A percentile compares a stretch with the other conserved stretches of the same genome.
These are phyloP conservation scores for Temnothorax nylanderi DNA, from an alignment of 1,140 invertebrate species.

Conservation along the genomic window DNA sequence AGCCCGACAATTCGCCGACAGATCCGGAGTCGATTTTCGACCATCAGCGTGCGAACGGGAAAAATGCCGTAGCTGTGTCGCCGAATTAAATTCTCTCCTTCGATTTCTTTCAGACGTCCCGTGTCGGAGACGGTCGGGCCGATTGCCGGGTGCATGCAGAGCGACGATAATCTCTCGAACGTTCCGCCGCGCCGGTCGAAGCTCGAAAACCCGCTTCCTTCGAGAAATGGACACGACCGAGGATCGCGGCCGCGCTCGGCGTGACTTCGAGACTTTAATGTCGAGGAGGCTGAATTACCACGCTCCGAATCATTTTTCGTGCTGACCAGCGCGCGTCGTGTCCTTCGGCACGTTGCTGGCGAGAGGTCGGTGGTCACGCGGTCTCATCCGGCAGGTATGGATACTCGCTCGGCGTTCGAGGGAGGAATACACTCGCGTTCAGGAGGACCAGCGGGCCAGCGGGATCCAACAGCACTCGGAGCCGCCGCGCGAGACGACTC, in stretches of 20 bases:
- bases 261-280: too few species aligned
- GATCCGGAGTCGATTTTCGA: not conserved
- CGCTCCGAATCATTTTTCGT: slow-evolving; percentile 48
- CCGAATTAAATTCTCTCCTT: not conserved
- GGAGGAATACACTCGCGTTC: not conserved
- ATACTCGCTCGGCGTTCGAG: not conserved
- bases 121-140: not conserved
- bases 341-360: slow-evolving; percentile 38
- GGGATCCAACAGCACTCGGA: not conserved
- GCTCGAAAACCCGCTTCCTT: too few species aligned
- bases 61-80: not conserved
- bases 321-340: slow-evolving; percentile 5
- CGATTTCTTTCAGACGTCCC: not conserved
- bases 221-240: not conserved
- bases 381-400: slow-evolving; percentile 6
- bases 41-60: not conserved
- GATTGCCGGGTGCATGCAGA: too few species aligned
- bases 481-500: slow-evolving; percentile 28
- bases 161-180: not conserved
- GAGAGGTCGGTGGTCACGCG: not conserved
- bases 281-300: slow-evolving; percentile 30
- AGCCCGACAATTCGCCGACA: not conserved
- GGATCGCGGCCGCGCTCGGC: not conserved
- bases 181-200: not conserved
- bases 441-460: not conserved